phyloP scores from a whole-genome alignment of 2,797 vertebrate species.

The Gymnodraco acuticeps region DNA sequence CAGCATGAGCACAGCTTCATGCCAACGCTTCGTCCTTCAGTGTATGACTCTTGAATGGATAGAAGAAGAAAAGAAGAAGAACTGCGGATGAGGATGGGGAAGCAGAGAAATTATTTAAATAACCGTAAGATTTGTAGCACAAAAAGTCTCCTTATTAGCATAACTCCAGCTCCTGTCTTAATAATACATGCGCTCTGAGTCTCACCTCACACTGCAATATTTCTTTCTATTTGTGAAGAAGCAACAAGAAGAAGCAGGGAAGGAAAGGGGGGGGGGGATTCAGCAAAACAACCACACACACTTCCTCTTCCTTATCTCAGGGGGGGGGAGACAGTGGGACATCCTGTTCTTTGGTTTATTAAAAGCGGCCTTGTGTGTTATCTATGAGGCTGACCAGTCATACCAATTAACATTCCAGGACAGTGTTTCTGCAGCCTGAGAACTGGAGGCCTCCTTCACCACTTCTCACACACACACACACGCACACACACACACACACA shows the following conservation, averaged over 20 bases:
- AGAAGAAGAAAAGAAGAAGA: conserved; percentile 5
- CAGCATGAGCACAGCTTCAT: conserved; percentile 44
- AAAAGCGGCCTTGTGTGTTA: conserved; percentile 70
- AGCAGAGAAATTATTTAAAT: conserved; percentile 68
- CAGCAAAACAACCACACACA: conserved; percentile 1
- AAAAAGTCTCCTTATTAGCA: conserved; percentile 72
- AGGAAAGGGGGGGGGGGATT: conserved; percentile 30
- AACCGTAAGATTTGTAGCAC: conserved; percentile 65
- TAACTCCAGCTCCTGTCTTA: conserved; percentile 73
- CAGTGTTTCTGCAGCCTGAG: conserved; percentile 53
- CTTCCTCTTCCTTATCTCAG: conserved; percentile 22
- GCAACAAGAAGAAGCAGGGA: conserved; percentile 39
- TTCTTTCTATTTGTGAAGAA: conserved; percentile 57
- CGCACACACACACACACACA: too few species aligned
- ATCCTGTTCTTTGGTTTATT: conserved; percentile 70
- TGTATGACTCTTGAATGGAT: conserved; percentile 43
- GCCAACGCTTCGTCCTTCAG: conserved; percentile 54
- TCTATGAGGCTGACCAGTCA: conserved; percentile 70
- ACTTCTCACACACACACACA: conserved; percentile 25
- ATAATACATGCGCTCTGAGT: conserved; percentile 68
- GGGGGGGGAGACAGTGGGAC: conserved; percentile 44
- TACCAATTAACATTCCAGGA: conserved; percentile 79
- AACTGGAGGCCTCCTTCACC: conserved; percentile 45
- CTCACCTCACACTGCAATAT: conserved; percentile 56
- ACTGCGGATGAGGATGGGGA: not conserved